Conservation (phyloP, 1,140 invertebrate species). For the Bicyclus anynana region DNA sequence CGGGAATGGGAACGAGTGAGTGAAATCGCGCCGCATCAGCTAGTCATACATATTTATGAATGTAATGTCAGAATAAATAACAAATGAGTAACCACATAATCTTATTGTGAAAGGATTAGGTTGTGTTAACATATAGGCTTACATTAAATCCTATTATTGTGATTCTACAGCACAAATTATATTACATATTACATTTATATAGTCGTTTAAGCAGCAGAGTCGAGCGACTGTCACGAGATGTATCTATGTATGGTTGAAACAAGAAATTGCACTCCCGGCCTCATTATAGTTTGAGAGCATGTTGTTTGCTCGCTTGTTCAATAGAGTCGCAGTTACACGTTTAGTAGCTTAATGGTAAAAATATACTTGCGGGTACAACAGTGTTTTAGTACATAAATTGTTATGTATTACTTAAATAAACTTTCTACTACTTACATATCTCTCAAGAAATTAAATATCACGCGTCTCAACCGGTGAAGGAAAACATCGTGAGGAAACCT, state of each 20-base stretch:
- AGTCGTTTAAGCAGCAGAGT: background rate
- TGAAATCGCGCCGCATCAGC: too few species aligned
- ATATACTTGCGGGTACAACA: background rate
- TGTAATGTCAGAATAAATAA: too few species aligned
- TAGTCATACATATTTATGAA: too few species aligned
- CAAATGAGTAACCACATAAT: too few species aligned
- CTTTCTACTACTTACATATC: too few species aligned
- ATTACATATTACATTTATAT: background rate
- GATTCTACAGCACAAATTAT: background rate
- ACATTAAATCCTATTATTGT: background rate
- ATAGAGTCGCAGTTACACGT: constrained; percentile 17
- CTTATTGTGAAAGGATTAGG: background rate
- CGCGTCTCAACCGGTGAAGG: too few species aligned
- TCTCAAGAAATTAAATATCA: too few species aligned
- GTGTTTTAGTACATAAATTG: too few species aligned
- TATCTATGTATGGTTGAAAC: constrained; percentile 38
- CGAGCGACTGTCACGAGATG: constrained; percentile 38
- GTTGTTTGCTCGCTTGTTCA: constrained; percentile 42
- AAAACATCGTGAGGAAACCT: too few species aligned
- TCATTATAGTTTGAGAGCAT: constrained; percentile 61
- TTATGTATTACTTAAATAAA: too few species aligned
- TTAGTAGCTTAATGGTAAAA: background rate
- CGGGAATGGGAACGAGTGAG: too few species aligned
- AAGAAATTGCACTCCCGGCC: constrained; percentile 59
- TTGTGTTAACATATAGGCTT: background rate